Evolutionary conservation across 2,113 vertebrate species (phyloP), one percentile per base, ranked within the genome.

Genomic region (Corydoras sp.): DNA sequence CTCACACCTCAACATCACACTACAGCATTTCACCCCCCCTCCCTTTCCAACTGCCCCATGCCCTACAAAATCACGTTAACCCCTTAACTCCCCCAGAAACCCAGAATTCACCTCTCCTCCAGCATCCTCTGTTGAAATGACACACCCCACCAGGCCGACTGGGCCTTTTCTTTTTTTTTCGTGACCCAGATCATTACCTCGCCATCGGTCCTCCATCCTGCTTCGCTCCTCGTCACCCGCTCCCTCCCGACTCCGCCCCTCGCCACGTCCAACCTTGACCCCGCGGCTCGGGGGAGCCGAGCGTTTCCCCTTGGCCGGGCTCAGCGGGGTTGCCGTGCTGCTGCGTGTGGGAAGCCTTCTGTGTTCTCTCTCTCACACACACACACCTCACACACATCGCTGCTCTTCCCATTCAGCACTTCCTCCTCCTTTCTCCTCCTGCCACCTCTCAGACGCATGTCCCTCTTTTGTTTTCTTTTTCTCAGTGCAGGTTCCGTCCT

Each of bases 331-430:
- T 81, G 71, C 83, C 73, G 83, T 84, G 85, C 79, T 84, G 60
- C 53, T 68, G 62, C 71, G 73, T 84, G 89, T 90, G 92, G 91
- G 90, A 92, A 92, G 90, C 76, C 76, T 71, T 66, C 72, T 58
- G 74, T 80, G 68, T 71, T 87, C 77, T 71, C 69, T 84, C 89
- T 93, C 92, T 87, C 92, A 92, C 81, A 88, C 84, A 68, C 84
- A 80, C 83, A 56, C 54, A 43, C 4, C 83, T 80, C 81, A 76
- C 56, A 68, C 11, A 83, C 85, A 79, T 83, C 84, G 79, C 81
- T 79, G 84, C 81, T 84, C 76, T 86, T 86, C 85, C 82, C 78
- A 80, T 85, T 79, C 14, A 81, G 76, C 71, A 1, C 78, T 90
- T 90, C 89, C 88, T 85, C 75, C 59, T 71, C 78, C 62, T 73